Base-by-base conservation (phyloP, 2,797 vertebrate genomes). In the Clarias laeviceps region DNA sequence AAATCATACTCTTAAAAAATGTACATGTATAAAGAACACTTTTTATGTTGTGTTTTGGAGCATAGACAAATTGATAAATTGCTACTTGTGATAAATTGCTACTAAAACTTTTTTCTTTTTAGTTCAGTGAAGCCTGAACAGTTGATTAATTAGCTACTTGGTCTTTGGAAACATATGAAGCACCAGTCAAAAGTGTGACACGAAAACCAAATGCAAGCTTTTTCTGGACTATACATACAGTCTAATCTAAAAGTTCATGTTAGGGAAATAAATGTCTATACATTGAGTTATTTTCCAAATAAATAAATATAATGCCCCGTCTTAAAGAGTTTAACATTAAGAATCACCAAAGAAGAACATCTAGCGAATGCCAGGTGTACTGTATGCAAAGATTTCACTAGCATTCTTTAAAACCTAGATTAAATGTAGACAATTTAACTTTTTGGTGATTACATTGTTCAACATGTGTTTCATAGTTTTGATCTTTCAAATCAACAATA, bases 1-100 rank as follows among this genome's bases (percentile, higher is more conserved):
- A 84, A 89, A 87, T 85, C 80, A 85, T 81, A 83, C 64, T 61
- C 74, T 90, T 78, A 88, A 88, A 77, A 87, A 89, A 84, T 69
- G 86, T 89, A 61, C 61, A 89, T 88, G 20, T 61, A 62, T 27
- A 86, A 89, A 80, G 76, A 50, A 12, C 18, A 65, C 65, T 61
- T 79, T 84, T 88, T 61, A 80, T 80, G 69, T 82, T 57, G 9
- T 85, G 83, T 85, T 50, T 81, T 65, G 84, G 57, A n/a, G 32
- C 72, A 8, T 45, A 45, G 40, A 45, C 9, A 45, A 45, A 45
- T 45, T 79, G 62, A 61, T 78, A 61, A 78, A 32, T 15, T 77
- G 22, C 74, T 61, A 24, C 32, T 59, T 40, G 37, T 79, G 56
- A 61, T 78, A 61, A 78, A 29, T 15, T 78, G 22, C 76, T 61